Evolutionary conservation across 2,113 vertebrate genomes (phyloP), one percentile per base, ranked within the genome.

Genomic region (Nothobranchius kuhntae): DNA sequence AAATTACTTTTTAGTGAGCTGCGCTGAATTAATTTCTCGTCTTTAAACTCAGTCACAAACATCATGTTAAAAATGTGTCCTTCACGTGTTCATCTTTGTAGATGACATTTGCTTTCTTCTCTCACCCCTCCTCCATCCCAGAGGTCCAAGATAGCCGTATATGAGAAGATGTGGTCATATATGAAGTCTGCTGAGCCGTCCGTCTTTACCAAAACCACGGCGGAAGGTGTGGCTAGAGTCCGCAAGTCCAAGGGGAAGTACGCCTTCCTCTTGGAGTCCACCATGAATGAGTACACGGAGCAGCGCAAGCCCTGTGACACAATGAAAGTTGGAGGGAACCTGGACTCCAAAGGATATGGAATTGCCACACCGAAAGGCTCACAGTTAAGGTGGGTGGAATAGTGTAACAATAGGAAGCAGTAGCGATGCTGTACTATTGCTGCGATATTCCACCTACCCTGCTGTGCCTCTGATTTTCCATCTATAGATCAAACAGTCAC

Each of bases 331-430:
- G 98, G 98, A 89, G 98, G 98, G 83, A 99, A 99, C 93, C 95
- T 99, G 94, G 98, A 99, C 95, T 99, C 98, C 59, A 99, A 99
- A 93, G 97, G 98, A 92, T 99, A 99, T 67, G 98, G 97, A 80
- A 95, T 99, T 90, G 98, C 96, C 46, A 99, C 98, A 73, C 97
- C 98, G 84, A 99, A 99, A 94, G 96, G 96, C 93, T 99, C 97
- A 93, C 95, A 96, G 96, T 97, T 99, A 98, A 98, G 96, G 98
- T 99, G 95, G 98, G 98, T 99, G 97, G 98, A 95, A 95, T 98
- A 98, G 94, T 96, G 96, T 98, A 96, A 98, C 97, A 98, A 97
- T 96, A 94, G 87, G 68, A 70, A 92, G 77, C 87, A 86, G 89
- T 86, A 71, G 58, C 74, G 11, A 47, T 12, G 65, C 86, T 92